Evolutionary conservation across 2,797 vertebrate genomes (phyloP).

Genomic region (Neopelma chrysocephalum): DNA sequence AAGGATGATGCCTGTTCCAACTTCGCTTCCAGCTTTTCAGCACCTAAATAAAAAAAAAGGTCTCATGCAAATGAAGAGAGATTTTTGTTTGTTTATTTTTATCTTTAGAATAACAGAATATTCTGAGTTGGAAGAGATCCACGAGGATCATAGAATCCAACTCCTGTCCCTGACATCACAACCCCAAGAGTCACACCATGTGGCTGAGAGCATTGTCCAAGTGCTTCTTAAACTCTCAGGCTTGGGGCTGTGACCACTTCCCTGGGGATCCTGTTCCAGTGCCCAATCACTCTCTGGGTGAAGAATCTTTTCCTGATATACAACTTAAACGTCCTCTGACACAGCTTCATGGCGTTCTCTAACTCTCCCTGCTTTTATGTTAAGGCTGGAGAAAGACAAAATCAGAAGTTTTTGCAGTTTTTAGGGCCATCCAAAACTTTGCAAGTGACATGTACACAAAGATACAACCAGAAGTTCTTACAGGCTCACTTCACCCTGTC

Average conservation of each 20-base stretch:
- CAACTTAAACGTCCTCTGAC: fast-evolving
- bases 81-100: not conserved
- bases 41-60: not conserved
- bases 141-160: not conserved
- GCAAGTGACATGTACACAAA: not conserved
- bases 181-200: not conserved
- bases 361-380: not conserved
- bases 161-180: not conserved
- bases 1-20: not conserved
- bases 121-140: not conserved
- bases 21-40: not conserved
- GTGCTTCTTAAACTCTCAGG: not conserved
- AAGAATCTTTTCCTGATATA: not conserved
- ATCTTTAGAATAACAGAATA: not conserved
- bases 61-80: not conserved
- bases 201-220: not conserved
- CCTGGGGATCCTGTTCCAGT: not conserved
- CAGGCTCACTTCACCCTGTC: not conserved
- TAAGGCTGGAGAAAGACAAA: not conserved
- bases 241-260: not conserved
- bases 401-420: not conserved
- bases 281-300: not conserved
- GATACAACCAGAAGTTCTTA: not conserved
- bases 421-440: not conserved
- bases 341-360: not conserved